These are phyloP conservation scores for Opisthocomus hoazin DNA, from an alignment of 2,113 vertebrate species.

Conservation along the genomic window DNA sequence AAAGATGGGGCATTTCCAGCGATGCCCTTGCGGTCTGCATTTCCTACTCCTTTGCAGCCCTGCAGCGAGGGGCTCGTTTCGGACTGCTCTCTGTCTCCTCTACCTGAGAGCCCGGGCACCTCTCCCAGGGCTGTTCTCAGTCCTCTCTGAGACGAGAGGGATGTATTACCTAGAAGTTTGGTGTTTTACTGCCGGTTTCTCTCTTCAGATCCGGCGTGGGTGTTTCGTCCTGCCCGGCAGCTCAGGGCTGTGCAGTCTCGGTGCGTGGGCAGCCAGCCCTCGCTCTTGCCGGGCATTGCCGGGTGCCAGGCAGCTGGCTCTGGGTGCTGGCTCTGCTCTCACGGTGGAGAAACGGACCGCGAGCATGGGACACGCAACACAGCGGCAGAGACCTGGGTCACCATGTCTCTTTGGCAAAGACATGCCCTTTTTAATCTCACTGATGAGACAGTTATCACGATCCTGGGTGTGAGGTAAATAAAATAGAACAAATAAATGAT, in stretches of 20 bases:
- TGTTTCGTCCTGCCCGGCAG: background rate
- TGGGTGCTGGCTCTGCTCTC: background rate
- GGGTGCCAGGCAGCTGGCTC: accelerated
- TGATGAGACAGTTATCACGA: background rate
- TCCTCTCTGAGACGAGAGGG: background rate
- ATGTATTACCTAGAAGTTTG: background rate
- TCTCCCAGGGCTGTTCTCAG: background rate
- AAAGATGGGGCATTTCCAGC: background rate
- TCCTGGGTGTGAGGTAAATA: background rate
- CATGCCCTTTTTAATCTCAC: background rate
- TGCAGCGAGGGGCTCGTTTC: background rate
- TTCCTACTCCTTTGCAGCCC: background rate
- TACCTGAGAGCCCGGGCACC: background rate
- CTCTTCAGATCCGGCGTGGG: background rate
- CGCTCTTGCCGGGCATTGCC: accelerated
- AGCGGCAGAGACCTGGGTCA: background rate
- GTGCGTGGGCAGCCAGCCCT: accelerated
- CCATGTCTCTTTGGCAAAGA: background rate
- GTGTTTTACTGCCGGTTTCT: background rate
- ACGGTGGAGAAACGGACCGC: accelerated
- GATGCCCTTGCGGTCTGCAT: background rate
- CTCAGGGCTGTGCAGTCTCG: no score
- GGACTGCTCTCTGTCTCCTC: background rate
- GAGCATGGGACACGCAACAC: accelerated
- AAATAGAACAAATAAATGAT: background rate